Percentiles rank a stretch among this genome's conserved stretches.
Evolutionary conservation across 2,113 vertebrate species (phyloP).

Genomic region (Poeciliopsis prolifica): DNA sequence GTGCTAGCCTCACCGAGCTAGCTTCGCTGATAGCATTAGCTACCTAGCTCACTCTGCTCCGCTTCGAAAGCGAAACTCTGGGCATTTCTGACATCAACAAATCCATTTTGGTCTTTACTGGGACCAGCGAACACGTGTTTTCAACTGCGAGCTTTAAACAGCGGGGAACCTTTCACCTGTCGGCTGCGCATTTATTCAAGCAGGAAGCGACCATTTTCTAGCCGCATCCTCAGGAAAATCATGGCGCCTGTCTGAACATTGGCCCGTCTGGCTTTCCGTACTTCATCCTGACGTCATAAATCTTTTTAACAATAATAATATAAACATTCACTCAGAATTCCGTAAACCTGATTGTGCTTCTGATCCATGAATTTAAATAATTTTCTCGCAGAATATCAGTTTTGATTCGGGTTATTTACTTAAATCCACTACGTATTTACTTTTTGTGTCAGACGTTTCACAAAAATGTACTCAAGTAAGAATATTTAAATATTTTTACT

Average conservation of each 20-base stretch:
- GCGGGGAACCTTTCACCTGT: neutral
- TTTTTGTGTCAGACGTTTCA: too few species aligned
- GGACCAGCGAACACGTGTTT: accelerated
- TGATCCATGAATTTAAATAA: too few species aligned
- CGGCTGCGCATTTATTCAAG: neutral
- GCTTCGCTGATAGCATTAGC: constrained; percentile 5
- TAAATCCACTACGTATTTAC: too few species aligned
- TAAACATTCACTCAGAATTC: too few species aligned
- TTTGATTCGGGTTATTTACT: too few species aligned
- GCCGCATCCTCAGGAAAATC: constrained; percentile 44
- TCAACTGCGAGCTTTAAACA: neutral
- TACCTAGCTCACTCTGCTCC: constrained; percentile 16
- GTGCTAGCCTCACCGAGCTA: constrained; percentile 9
- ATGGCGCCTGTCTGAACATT: constrained; percentile 56
- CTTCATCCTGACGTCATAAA: neutral
- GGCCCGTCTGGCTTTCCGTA: constrained; percentile 61
- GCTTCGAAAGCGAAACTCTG: neutral
- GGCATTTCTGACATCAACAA: neutral
- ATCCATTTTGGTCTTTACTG: neutral
- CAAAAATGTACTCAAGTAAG: too few species aligned
- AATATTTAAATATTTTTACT: too few species aligned
- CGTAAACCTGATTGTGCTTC: too few species aligned
- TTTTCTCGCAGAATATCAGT: too few species aligned
- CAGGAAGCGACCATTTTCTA: constrained; percentile 69
- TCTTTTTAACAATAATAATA: too few species aligned